Conservation (phyloP, 1,140 invertebrate species). For the Drosophila insularis region DNA sequence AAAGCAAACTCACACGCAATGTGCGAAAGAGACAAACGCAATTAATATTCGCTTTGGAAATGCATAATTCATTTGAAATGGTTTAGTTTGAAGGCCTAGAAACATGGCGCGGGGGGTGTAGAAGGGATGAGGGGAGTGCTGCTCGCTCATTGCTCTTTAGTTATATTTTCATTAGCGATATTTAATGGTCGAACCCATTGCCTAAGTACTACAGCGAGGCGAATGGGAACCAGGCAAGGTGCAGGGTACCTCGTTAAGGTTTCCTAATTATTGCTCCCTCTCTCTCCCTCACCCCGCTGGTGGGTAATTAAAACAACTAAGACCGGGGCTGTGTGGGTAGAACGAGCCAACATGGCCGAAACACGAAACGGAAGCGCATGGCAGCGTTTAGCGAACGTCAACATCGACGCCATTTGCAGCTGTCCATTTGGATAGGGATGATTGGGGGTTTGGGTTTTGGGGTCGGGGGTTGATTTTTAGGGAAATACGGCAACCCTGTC, state of each 20-base stretch:
- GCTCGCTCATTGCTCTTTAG: conserved; percentile 18
- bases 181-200: conserved; percentile 30
- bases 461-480: conserved; percentile 32
- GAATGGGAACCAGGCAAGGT: conserved; percentile 43
- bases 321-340: conserved; percentile 1
- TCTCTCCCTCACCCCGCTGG: background rate
- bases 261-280: conserved; percentile 52
- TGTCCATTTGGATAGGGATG: background rate
- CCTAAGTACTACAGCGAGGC: background rate
- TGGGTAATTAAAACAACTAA: conserved; percentile 55
- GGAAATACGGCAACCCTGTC: conserved; percentile 11
- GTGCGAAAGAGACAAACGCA: conserved; percentile 31
- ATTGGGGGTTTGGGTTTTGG: background rate
- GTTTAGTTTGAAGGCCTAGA: background rate
- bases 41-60: conserved; percentile 53
- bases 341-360: conserved; percentile 62
- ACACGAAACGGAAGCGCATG: conserved; percentile 73
- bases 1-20: conserved; percentile 52
- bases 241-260: conserved; percentile 43
- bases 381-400: conserved; percentile 68
- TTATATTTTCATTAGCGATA: conserved; percentile 68
- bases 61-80: conserved; percentile 36
- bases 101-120: background rate
- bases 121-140: background rate
- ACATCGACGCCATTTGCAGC: conserved; percentile 63